These are phyloP conservation scores for Encarsia formosa DNA, from an alignment of 2,888 invertebrate genomes.

Conservation along the genomic window DNA sequence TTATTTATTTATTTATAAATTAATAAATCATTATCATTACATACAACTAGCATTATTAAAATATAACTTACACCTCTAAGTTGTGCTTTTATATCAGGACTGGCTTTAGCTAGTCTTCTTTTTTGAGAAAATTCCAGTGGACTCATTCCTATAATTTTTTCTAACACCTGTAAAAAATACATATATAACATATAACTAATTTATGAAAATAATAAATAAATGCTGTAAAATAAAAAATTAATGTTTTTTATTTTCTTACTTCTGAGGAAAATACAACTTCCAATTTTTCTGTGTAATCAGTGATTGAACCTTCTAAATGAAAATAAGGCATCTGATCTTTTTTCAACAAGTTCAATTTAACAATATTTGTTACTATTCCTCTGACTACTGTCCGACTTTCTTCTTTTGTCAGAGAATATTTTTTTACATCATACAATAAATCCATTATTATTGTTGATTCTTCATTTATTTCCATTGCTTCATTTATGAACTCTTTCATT, in stretches of 20 bases:
- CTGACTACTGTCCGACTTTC: constrained; percentile 50
- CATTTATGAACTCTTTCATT: constrained; percentile 33
- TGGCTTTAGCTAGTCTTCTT: constrained; percentile 38
- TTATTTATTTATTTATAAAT: constrained; percentile 9
- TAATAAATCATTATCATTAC: background rate
- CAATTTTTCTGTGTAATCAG: constrained; percentile 57
- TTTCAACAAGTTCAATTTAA: constrained; percentile 54
- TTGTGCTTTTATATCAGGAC: constrained; percentile 38
- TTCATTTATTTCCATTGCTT: constrained; percentile 17
- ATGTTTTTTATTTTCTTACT: constrained; percentile 39
- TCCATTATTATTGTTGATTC: constrained; percentile 32
- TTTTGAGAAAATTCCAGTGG: constrained; percentile 39
- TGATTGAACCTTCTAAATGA: constrained; percentile 57
- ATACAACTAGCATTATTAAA: background rate
- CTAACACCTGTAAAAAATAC: constrained; percentile 36
- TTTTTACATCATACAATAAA: constrained; percentile 34
- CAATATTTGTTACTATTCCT: constrained; percentile 57
- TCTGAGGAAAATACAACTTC: constrained; percentile 58
- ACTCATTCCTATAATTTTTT: constrained; percentile 39
- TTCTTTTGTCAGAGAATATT: constrained; percentile 23
- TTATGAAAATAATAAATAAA: constrained; percentile 1
- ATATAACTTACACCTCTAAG: constrained; percentile 34
- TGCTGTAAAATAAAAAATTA: constrained; percentile 1
- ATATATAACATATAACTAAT: constrained; percentile 1
- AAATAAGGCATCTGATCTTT: constrained; percentile 51